A percentile compares a stretch with the other conserved stretches of the same genome.
These are phyloP conservation scores for Spea hammondii DNA, from an alignment of 2,797 vertebrate genomes.

Conservation along the genomic window DNA sequence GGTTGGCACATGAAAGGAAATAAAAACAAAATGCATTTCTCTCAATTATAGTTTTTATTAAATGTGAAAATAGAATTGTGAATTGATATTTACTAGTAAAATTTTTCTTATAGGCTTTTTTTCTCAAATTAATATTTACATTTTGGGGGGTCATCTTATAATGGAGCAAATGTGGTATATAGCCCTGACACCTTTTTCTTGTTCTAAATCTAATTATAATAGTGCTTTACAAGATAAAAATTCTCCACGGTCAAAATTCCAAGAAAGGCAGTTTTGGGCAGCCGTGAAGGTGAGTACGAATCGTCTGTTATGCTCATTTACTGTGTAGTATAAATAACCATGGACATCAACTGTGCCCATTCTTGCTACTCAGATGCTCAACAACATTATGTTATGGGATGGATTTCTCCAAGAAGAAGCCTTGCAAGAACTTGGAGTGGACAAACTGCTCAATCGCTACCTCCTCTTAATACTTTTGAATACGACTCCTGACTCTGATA, in stretches of 20 bases:
- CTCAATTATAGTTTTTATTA: too few species aligned
- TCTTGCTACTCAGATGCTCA: conserved; percentile 72
- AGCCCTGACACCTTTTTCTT: not conserved
- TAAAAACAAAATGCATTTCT: too few species aligned
- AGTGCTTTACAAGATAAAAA: conserved; percentile 71
- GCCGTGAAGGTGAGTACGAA: conserved; percentile 78
- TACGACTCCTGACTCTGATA: conserved; percentile 58
- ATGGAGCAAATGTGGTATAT: too few species aligned
- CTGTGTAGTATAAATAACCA: too few species aligned
- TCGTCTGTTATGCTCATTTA: not conserved
- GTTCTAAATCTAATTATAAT: not conserved
- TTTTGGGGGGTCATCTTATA: too few species aligned
- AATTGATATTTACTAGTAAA: too few species aligned
- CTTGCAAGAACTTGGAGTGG: conserved; percentile 79
- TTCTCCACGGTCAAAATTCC: conserved; percentile 77
- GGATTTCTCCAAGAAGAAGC: conserved; percentile 74
- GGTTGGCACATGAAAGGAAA: too few species aligned
- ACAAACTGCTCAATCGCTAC: conserved; percentile 86
- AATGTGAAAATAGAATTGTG: too few species aligned
- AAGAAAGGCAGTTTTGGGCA: conserved; percentile 83
- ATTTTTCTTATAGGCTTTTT: too few species aligned
- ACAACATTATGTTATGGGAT: conserved; percentile 83
- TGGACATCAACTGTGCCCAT: not conserved
- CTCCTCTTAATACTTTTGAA: conserved; percentile 79
- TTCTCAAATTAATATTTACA: too few species aligned